These are phyloP conservation scores for Frieseomelitta varia DNA, from an alignment of 1,140 invertebrate species.

Conservation along the genomic window DNA sequence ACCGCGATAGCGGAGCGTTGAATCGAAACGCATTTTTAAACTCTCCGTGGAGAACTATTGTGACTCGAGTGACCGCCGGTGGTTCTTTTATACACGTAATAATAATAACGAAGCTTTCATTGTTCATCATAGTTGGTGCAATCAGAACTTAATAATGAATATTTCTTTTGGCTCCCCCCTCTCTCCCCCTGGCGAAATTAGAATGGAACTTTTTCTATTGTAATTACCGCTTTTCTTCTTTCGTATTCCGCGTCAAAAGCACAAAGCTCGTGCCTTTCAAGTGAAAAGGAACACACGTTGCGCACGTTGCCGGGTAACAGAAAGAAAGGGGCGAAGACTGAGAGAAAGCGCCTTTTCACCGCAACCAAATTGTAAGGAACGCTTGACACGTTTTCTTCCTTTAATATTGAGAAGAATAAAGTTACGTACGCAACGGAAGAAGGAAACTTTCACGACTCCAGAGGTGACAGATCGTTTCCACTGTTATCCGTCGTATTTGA, in stretches of 20 bases:
- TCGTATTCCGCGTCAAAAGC: constrained; percentile 37
- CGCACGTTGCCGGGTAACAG: constrained; percentile 19
- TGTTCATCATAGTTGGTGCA: background rate
- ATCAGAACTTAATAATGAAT: constrained; percentile 33
- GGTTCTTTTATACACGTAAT: background rate
- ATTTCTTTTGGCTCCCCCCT: constrained; percentile 15
- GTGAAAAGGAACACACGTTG: constrained; percentile 8
- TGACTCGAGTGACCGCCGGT: background rate
- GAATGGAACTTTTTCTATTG: constrained; percentile 36
- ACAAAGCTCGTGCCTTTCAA: constrained; percentile 31
- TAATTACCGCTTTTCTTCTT: constrained; percentile 44
- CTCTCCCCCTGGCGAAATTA: background rate
- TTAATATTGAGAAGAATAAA: constrained; percentile 1
- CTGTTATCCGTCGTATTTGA: background rate
- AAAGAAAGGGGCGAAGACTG: background rate
- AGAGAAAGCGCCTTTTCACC: constrained; percentile 26
- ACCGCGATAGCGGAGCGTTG: background rate
- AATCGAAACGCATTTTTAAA: constrained; percentile 10
- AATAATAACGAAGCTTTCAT: constrained; percentile 1
- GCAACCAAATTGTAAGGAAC: constrained; percentile 41
- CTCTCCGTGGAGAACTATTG: background rate
- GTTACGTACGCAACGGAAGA: background rate
- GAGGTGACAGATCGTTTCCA: background rate
- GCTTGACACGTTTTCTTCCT: constrained; percentile 12
- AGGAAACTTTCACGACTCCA: background rate